These are phyloP conservation scores for Lepidurus couesii DNA, from an alignment of 1,140 invertebrate genomes.

Conservation along the genomic window DNA sequence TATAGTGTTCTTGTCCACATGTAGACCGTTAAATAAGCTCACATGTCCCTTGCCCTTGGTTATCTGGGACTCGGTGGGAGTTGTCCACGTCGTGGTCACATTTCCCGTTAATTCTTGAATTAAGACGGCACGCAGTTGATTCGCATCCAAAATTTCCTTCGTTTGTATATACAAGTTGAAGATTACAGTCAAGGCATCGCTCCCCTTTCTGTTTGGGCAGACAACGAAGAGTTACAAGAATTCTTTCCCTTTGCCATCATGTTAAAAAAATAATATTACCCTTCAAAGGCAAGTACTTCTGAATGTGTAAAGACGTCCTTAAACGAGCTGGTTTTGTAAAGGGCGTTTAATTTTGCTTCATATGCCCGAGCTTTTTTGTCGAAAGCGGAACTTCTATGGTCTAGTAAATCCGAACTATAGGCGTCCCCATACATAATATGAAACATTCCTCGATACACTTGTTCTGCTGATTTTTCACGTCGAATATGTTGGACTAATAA, in stretches of 20 bases:
- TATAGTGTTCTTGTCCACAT: conserved; percentile 27
- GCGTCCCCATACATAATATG: conserved; percentile 56
- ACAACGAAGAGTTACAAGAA: not conserved
- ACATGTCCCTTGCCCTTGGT: not conserved
- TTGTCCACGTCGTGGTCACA: not conserved
- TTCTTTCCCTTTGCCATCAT: not conserved
- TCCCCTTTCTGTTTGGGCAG: conserved; percentile 10
- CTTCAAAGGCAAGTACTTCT: conserved; percentile 70
- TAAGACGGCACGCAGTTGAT: conserved; percentile 20
- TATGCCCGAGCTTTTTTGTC: conserved; percentile 62
- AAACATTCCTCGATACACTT: conserved; percentile 71
- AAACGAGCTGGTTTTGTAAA: conserved; percentile 63
- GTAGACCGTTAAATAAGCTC: not conserved
- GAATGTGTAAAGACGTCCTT: conserved; percentile 60
- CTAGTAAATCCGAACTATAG: conserved; percentile 57
- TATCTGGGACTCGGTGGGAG: not conserved
- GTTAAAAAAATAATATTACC: conserved; percentile 49
- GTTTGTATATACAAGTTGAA: conserved; percentile 31
- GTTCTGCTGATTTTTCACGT: conserved; percentile 53
- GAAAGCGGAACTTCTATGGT: conserved; percentile 53
- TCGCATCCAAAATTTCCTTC: conserved; percentile 19
- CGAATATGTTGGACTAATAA: conserved; percentile 3
- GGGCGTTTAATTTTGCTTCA: conserved; percentile 64
- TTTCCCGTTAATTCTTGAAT: not conserved
- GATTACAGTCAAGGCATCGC: conserved; percentile 25